Evolutionary conservation across 1,140 invertebrate genomes (phyloP), one percentile per base, ranked within the genome.

Genomic region (Helicoverpa armigera): DNA sequence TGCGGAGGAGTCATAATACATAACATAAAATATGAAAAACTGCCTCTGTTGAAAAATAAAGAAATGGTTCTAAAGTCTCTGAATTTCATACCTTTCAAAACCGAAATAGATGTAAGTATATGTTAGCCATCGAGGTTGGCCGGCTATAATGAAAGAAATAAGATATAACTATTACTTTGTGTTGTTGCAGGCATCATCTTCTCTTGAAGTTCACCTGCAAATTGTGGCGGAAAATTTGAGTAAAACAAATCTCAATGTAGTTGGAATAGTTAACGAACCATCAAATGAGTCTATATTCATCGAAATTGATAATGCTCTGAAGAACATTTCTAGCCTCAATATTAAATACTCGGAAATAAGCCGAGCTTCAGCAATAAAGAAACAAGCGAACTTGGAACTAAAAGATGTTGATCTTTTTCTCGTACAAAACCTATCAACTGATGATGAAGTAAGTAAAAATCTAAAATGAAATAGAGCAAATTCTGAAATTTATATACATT

Each of bases 171-270:
- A 35, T 35, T 7, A 35, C 35, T 5, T 7, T 35, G 3, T 7
- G 7, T 35, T 35, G 3, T 35, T 35, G 23, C 80, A 90, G 88
- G 56, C 84, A 11, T 16, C 51, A 10, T 50, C 76, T 12, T 80
- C 83, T 2, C 35, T 90, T 11, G 53, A 85, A 76, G 82, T 88
- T 3, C 83, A 80, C 48, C 18, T 83, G 10, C 87, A 90, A 83
- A 87, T 86, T 16, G 82, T 88, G 18, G 73, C 77, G 12, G 87
- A 90, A 81, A 88, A 88, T 82, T 13, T 88, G 1, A 83, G 82
- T 31, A 87, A 83, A 63, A 50, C 80, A 18, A 13, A 43, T 16
- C 65, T 90, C 54, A 83, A 84, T 29, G 69, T 87, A 50, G 54
- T 88, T 23, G 79, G 74, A 35, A 73, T 84, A 61, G 54, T 83